Base-by-base conservation (phyloP, 2,113 vertebrate species). In the Atrichornis clamosus region DNA sequence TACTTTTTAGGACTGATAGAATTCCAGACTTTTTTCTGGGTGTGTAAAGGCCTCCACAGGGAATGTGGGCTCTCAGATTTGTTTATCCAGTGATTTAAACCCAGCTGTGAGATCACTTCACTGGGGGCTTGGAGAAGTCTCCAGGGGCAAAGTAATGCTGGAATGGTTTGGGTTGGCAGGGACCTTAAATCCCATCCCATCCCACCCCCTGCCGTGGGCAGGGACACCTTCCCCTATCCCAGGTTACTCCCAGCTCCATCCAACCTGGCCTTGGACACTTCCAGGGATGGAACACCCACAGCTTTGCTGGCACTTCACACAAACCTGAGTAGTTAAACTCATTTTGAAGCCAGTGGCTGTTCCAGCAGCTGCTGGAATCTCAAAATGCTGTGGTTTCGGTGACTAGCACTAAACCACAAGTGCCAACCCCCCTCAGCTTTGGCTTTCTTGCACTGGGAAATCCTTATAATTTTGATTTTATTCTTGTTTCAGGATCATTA, bases 401-500 rank as follows among this genome's bases (percentile, higher is more conserved):
- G 37, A 20, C 42, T 18, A 11, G 74, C 55, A 42, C 62, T 37
- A 17, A 85, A 15, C 18, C 84, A 27, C 41, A 3, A 52, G 27
- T 11, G 7, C 78, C 44, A 41, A 8, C 9, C 37, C 7, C 9
- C 72, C 55, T 53, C 15, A 44, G n/a, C 42, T 80, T 59, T 41
- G 22, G 11, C 52, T 93, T 70, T 68, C 47, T 44, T 64, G 52
- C 32, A 0, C 59, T 33, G 0, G 52, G 21, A 58, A 74, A 32
- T 53, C 20, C 21, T 70, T 15, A 27, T 1, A 7, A 13, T 37
- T 90, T 63, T 67, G 13, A 15, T 93, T 80, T 80, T 75, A 5
- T n/a, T 88, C 32, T 72, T 60, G 42, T 97, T 96, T 81, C 95
- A 97, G 95, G 90, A 67, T 63, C 87, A 13, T 69, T 92, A 30